Conservation (phyloP, 2,797 vertebrate species). For the Mormyrus proboscirostris region DNA sequence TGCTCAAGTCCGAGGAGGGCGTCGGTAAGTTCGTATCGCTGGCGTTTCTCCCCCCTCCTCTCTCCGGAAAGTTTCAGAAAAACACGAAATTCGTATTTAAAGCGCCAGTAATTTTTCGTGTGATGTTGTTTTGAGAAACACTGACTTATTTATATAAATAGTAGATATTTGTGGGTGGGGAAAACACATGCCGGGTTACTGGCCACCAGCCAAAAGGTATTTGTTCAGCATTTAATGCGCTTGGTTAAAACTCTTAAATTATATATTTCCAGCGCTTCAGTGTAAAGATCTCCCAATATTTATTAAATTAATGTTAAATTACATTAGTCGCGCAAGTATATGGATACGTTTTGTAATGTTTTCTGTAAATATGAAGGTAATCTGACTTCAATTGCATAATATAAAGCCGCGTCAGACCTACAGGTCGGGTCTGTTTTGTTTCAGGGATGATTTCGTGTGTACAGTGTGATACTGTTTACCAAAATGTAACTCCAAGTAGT, state of each 20-base stretch:
- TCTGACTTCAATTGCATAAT: neutral
- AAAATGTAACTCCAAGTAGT: neutral
- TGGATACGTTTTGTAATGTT: neutral
- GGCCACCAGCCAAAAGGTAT: neutral
- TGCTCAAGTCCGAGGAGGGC: slow-evolving; percentile 70
- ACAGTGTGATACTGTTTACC: neutral
- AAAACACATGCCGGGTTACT: neutral
- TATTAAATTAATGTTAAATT: neutral
- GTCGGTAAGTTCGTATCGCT: slow-evolving; percentile 57
- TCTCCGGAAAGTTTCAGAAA: neutral
- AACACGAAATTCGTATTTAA: neutral
- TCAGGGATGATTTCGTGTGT: neutral
- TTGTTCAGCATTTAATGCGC: neutral
- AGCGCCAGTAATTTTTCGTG: neutral
- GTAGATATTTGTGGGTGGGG: neutral
- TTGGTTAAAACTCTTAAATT: neutral
- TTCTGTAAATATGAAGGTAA: neutral
- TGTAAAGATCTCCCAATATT: neutral
- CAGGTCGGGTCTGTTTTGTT: neutral
- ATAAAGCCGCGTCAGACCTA: neutral
- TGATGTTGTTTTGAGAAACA: neutral
- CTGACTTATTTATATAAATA: neutral
- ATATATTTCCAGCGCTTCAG: neutral
- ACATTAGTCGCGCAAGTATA: neutral
- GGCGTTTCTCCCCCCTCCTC: neutral